Evolutionary conservation across 2,797 vertebrate species (phyloP).

Genomic region (Carduelis carduelis): DNA sequence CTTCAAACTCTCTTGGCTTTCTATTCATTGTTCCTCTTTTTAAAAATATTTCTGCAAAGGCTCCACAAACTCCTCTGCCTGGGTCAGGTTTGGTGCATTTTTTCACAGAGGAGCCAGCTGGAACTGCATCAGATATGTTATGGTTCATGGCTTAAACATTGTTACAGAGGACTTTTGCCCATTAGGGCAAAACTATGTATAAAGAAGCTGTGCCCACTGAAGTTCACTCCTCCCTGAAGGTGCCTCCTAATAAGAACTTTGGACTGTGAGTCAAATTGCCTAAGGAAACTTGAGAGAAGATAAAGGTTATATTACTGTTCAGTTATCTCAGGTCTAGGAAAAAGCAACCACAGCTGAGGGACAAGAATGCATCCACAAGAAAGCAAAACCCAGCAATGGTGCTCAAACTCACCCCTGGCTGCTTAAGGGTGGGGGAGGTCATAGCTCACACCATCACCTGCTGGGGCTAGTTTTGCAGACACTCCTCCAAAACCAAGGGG

Average conservation of each 20-base stretch:
- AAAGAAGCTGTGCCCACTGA: not conserved
- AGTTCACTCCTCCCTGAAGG: not conserved
- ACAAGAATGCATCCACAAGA: not conserved
- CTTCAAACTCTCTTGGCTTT: not conserved
- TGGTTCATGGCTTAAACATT: not conserved
- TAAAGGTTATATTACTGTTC: not conserved
- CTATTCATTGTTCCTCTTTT: not conserved
- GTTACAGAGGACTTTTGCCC: not conserved
- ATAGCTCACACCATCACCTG: not conserved
- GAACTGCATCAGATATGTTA: not conserved
- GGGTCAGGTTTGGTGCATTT: not conserved
- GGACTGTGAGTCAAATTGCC: not conserved
- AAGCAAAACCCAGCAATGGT: not conserved
- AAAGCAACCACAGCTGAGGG: not conserved
- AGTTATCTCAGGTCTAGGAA: not conserved
- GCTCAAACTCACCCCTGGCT: not conserved
- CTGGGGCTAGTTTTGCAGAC: not conserved
- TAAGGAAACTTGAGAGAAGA: not conserved
- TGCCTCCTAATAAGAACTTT: not conserved
- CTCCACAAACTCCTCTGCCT: not conserved
- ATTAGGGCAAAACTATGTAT: not conserved
- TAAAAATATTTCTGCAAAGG: not conserved
- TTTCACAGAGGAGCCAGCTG: not conserved
- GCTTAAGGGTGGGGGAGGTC: rapidly evolving
- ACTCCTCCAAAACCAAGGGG: not conserved